These are phyloP conservation scores for Candoia aspera DNA, from an alignment of 2,113 vertebrate species.

Conservation along the genomic window DNA sequence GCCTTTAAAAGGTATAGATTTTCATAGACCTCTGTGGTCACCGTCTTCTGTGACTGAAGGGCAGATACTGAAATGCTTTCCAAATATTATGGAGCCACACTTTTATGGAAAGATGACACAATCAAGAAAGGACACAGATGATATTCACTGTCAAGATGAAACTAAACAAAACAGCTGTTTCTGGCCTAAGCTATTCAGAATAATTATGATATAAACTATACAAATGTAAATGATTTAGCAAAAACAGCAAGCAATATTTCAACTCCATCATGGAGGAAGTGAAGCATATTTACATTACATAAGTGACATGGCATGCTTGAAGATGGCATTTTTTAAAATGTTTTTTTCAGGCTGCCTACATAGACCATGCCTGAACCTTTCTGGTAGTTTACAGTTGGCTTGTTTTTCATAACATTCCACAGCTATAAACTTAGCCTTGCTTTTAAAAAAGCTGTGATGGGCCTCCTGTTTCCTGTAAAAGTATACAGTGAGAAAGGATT, in stretches of 20 bases:
- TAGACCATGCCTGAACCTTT: not conserved
- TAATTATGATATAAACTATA: conserved; percentile 1
- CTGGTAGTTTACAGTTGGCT: not conserved
- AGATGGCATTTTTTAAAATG: not conserved
- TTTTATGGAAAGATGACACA: not conserved
- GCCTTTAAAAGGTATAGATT: not conserved
- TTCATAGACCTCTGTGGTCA: not conserved
- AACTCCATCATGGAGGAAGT: not conserved
- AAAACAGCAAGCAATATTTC: not conserved
- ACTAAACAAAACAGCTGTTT: not conserved
- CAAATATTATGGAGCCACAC: not conserved
- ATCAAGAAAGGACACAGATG: not conserved
- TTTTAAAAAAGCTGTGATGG: not conserved
- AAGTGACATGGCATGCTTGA: not conserved
- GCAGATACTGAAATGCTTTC: not conserved
- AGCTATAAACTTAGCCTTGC: not conserved
- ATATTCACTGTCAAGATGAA: not conserved
- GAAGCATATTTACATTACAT: not conserved
- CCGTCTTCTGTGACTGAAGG: not conserved
- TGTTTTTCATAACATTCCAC: not conserved
- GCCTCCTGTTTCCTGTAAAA: not conserved
- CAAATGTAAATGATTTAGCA: not conserved
- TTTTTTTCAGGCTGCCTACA: not conserved
- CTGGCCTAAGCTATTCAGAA: not conserved
- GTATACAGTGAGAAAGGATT: not conserved